A percentile compares a stretch with the other conserved stretches of the same genome.
These are phyloP conservation scores for Xestia c-nigrum DNA, from an alignment of 2,888 invertebrate species.

Conservation along the genomic window DNA sequence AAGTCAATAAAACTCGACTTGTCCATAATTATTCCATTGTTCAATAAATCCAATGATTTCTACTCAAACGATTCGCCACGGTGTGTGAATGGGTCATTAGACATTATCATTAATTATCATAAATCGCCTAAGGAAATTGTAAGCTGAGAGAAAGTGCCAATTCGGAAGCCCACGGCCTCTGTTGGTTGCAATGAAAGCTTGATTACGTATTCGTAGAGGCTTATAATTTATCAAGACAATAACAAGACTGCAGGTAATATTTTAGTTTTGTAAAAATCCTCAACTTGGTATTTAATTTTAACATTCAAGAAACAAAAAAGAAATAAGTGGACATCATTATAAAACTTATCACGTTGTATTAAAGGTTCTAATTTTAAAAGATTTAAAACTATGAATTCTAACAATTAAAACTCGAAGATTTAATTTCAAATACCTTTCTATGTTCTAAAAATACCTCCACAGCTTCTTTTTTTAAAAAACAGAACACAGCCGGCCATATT, in stretches of 20 bases:
- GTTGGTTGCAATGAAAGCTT: slow-evolving; percentile 14
- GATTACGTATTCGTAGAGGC: slow-evolving; percentile 5
- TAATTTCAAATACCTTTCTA: neutral
- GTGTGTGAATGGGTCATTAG: slow-evolving; percentile 39
- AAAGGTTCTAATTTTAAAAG: neutral
- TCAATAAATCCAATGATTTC: neutral
- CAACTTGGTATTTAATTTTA: neutral
- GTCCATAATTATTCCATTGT: slow-evolving; percentile 13
- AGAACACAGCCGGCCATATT: slow-evolving; percentile 34
- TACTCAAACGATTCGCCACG: slow-evolving; percentile 19
- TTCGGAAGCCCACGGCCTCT: slow-evolving; percentile 35
- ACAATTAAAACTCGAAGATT: neutral
- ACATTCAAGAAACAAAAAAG: neutral
- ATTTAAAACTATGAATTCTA: neutral
- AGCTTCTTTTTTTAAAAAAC: slow-evolving; percentile 38
- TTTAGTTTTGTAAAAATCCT: neutral
- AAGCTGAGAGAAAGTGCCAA: slow-evolving; percentile 45
- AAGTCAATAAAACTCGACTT: neutral
- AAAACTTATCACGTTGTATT: neutral
- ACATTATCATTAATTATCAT: slow-evolving; percentile 40
- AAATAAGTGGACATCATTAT: neutral
- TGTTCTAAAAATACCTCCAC: neutral
- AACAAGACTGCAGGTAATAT: neutral
- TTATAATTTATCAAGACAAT: neutral
- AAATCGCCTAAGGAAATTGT: slow-evolving; percentile 37